Conservation (phyloP, 2,797 vertebrate genomes). For the Cossypha niveicapilla region DNA sequence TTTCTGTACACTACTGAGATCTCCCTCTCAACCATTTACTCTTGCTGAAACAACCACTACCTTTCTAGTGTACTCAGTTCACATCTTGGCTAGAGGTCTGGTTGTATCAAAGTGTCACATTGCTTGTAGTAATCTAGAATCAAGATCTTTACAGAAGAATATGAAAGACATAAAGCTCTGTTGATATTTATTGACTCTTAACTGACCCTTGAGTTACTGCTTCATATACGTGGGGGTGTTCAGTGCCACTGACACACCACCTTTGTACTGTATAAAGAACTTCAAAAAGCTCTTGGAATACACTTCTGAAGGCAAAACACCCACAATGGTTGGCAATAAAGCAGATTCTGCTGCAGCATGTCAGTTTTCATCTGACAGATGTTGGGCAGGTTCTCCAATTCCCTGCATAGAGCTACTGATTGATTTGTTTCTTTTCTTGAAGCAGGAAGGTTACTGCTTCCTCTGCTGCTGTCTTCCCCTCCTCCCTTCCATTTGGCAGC, state of each 20-base stretch:
- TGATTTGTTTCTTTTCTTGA: conserved; percentile 53
- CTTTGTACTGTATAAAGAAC: background rate
- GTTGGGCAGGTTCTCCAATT: background rate
- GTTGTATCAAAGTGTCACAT: background rate
- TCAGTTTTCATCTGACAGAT: conserved; percentile 1
- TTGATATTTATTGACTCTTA: background rate
- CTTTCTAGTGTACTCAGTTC: background rate
- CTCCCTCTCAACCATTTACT: background rate
- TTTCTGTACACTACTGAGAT: background rate
- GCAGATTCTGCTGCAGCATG: background rate
- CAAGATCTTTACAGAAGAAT: background rate
- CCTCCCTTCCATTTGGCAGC: conserved; percentile 30
- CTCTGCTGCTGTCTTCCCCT: background rate
- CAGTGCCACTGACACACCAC: background rate
- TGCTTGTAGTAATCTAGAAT: background rate
- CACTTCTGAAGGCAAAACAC: background rate
- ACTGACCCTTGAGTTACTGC: background rate
- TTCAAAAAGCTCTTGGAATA: background rate
- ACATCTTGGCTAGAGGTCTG: background rate
- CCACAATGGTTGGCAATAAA: background rate
- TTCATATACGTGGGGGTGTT: background rate
- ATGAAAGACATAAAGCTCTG: background rate
- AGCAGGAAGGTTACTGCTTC: conserved; percentile 24
- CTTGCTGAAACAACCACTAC: background rate
- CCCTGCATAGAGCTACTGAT: conserved; percentile 6